These are phyloP conservation scores for Phorcus lineatus DNA, from an alignment of 2,888 invertebrate species.

Conservation along the genomic window DNA sequence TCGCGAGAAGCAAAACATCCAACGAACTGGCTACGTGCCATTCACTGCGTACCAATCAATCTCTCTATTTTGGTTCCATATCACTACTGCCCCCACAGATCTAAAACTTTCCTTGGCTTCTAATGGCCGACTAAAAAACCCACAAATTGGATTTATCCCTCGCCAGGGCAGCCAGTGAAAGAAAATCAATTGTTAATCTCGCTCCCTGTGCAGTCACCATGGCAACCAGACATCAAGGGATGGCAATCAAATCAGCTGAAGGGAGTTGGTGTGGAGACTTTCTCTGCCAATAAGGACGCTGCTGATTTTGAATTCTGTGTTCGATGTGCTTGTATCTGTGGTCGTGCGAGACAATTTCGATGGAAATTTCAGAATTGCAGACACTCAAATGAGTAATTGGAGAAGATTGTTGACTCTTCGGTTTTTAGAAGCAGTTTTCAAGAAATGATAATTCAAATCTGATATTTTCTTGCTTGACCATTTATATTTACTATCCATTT, in stretches of 20 bases:
- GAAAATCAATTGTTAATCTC: constrained; percentile 21
- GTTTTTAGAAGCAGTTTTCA: too few species aligned
- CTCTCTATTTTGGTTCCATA: constrained; percentile 9
- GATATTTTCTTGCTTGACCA: too few species aligned
- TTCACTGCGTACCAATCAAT: not conserved
- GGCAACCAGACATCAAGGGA: constrained; percentile 12
- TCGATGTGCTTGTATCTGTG: too few species aligned
- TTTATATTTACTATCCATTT: too few species aligned
- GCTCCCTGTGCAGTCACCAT: not conserved
- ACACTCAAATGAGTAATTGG: too few species aligned
- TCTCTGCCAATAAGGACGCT: not conserved
- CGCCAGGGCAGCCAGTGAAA: not conserved
- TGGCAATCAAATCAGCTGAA: constrained; percentile 12
- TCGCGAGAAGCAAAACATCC: not conserved
- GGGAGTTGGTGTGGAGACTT: not conserved
- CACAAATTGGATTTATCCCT: constrained; percentile 16
- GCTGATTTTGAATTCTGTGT: not conserved
- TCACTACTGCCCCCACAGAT: not conserved
- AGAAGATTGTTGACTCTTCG: too few species aligned
- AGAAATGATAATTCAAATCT: too few species aligned
- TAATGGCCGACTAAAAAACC: constrained; percentile 17
- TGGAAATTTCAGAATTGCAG: too few species aligned
- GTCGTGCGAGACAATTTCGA: too few species aligned
- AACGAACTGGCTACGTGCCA: not conserved
- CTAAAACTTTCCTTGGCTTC: constrained; percentile 11